Evolutionary conservation across 1,140 invertebrate species (phyloP).

Genomic region (Tribolium castaneum): DNA sequence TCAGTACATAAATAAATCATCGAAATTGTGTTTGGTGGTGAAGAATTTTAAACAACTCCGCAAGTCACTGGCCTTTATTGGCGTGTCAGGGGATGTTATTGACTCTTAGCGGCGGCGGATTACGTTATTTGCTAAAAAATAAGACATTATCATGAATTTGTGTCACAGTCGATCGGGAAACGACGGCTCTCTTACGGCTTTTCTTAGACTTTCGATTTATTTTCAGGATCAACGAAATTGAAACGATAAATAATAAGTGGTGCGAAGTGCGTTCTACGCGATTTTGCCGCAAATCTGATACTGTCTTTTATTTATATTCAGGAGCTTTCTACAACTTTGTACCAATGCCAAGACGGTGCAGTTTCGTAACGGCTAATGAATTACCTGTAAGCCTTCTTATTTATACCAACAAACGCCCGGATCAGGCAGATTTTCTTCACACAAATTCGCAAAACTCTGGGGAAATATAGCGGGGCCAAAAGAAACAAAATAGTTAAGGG

Average conservation of each 20-base stretch:
- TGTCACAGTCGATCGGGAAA: constrained; percentile 7
- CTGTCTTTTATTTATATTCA: constrained; percentile 17
- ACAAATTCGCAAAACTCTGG: no score
- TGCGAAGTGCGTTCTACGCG: neutral
- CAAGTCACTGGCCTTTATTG: constrained; percentile 17
- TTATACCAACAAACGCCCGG: neutral
- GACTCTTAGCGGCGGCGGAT: constrained; percentile 9
- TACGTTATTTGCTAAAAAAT: constrained; percentile 18
- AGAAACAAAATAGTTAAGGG: no score
- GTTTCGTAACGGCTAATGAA: constrained; percentile 12
- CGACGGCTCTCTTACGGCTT: neutral
- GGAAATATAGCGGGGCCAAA: no score
- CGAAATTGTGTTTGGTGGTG: constrained; percentile 16
- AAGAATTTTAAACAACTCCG: constrained; percentile 5
- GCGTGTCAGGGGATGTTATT: constrained; percentile 13
- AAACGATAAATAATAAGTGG: constrained; percentile 6
- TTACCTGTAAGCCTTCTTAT: neutral
- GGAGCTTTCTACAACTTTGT: neutral
- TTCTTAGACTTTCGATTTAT: constrained; percentile 22
- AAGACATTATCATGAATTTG: constrained; percentile 19
- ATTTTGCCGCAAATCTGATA: constrained; percentile 1
- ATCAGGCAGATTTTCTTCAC: neutral
- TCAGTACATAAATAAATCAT: constrained; percentile 28
- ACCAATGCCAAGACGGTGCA: constrained; percentile 6
- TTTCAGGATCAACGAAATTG: neutral